Evolutionary conservation across 1,140 invertebrate species (phyloP).

Genomic region (Aphis gossypii): DNA sequence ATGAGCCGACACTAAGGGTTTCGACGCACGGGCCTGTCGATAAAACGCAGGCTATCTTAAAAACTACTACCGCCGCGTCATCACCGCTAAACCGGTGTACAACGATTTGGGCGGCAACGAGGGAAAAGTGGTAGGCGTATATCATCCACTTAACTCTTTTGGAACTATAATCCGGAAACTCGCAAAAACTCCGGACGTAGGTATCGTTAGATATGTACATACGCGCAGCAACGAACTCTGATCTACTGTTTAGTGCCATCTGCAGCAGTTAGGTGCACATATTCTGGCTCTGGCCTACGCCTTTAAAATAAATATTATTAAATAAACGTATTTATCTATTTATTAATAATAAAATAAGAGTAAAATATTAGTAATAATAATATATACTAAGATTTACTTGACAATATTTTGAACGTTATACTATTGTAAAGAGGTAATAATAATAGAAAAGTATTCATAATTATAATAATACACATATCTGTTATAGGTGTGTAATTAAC

Average conservation of each 20-base stretch:
- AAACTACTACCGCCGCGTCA: background rate
- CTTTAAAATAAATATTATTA: background rate
- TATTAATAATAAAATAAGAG: too few species aligned
- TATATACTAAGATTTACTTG: too few species aligned
- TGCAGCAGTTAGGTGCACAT: too few species aligned
- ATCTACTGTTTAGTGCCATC: background rate
- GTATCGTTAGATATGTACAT: background rate
- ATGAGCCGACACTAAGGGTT: slow-evolving; percentile 55
- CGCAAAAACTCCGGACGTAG: background rate
- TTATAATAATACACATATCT: too few species aligned
- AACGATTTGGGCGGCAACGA: background rate
- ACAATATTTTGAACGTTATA: too few species aligned
- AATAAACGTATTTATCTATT: background rate
- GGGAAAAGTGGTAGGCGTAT: background rate
- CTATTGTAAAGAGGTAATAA: too few species aligned
- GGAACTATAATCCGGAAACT: slow-evolving; percentile 26
- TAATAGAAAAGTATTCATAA: too few species aligned
- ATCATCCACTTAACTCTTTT: background rate
- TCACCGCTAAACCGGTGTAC: background rate
- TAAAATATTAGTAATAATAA: too few species aligned
- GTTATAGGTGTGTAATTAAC: too few species aligned
- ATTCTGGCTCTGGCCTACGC: background rate
- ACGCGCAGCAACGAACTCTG: background rate
- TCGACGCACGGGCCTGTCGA: slow-evolving; percentile 39
- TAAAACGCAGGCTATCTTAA: slow-evolving; percentile 54